Base-by-base conservation (phyloP, 2,888 invertebrate species). In the Eupithecia exiguata region DNA sequence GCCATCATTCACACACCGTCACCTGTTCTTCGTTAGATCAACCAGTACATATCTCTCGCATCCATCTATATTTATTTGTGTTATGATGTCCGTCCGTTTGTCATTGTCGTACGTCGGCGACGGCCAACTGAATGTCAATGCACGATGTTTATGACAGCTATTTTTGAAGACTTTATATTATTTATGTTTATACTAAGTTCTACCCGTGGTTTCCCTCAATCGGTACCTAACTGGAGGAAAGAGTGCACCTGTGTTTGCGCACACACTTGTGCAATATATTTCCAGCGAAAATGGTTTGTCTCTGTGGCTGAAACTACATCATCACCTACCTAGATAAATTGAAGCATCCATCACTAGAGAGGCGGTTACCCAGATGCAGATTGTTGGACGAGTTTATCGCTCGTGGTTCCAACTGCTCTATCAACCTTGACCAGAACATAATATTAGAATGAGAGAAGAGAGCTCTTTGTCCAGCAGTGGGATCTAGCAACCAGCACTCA, bases 41-140 rank as follows among this genome's bases (percentile, higher is more conserved):
- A 75, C 72, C 65, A 71, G 68, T 78, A 14, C 40, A 10, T 40
- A 78, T 77, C 79, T 53, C 43, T 70, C 58, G 58, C 78, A 77
- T 79, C 76, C 67, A 77, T 80, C 80, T 79, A 78, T 78, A 78
- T 80, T 79, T 79, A 79, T 80, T 74, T 70, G 70, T 78, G 75
- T 78, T 80, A 80, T 80, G 80, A 80, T 79, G 77, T 61, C 69
- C 72, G 76, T 77, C 63, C 74, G 79, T 80, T 80, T 79, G 72
- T 80, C 80, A 79, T 76, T 78, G 79, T 80, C 80, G 72, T 71
- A 43, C 49, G 74, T 72, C 49, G 62, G 46, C 40, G 9, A 43
- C 70, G 68, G 78, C 80, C 79, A 77, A 76, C 74, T 77, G 69
- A 78, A 77, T 77, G 78, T 79, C 79, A 78, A 79, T 79, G 78